A percentile compares a stretch with the other conserved stretches of the same genome.
Conservation (phyloP, 2,797 vertebrate genomes). For the Pyrocephalus nanus region DNA sequence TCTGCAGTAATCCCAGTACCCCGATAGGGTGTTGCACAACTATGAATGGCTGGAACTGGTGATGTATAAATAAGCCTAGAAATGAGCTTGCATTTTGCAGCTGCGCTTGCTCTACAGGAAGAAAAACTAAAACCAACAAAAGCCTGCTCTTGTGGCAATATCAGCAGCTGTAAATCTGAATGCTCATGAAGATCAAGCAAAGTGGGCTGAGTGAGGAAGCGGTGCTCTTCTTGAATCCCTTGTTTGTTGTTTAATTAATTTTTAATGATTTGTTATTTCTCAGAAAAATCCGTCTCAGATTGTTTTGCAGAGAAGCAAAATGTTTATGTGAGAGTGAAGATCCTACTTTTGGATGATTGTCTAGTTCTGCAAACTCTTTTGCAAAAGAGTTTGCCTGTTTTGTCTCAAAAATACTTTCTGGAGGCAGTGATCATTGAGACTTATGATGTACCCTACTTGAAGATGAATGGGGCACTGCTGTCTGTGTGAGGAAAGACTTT, state of each 20-base stretch:
- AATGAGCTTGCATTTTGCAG: constrained; percentile 8
- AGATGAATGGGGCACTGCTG: not conserved
- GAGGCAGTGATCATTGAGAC: not conserved
- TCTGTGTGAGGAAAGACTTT: not conserved
- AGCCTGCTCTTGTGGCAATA: not conserved
- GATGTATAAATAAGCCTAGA: not conserved
- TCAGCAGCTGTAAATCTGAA: not conserved
- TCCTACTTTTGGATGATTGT: not conserved
- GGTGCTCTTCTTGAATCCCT: not conserved
- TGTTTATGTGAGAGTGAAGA: not conserved
- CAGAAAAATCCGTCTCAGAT: not conserved
- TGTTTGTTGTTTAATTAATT: not conserved
- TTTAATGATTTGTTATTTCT: not conserved
- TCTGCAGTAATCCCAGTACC: not conserved
- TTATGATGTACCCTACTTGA: not conserved
- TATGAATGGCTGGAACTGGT: not conserved
- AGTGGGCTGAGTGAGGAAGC: not conserved
- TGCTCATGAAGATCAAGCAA: not conserved
- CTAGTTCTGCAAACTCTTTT: not conserved
- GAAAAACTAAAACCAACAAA: not conserved
- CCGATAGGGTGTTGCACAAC: not conserved
- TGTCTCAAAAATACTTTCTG: constrained; percentile 29
- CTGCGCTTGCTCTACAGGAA: not conserved
- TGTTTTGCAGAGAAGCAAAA: not conserved
- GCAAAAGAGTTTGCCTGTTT: not conserved